Percentiles rank a stretch among this genome's conserved stretches.
Conservation (phyloP, 2,113 vertebrate genomes). For the Eupsittula cactorum region DNA sequence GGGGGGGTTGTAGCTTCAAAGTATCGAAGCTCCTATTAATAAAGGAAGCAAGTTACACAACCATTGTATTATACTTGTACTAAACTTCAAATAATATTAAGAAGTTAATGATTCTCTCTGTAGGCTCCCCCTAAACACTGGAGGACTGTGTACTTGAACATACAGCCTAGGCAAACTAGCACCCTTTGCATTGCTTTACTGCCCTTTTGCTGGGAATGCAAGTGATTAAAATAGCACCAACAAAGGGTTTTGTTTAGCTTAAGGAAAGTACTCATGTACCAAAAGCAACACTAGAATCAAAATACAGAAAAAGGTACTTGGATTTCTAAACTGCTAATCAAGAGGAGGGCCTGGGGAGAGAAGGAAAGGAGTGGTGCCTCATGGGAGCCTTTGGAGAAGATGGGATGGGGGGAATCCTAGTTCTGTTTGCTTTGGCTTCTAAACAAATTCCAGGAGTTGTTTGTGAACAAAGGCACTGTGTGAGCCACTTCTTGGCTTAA, state of each 20-base stretch:
- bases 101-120: background rate
- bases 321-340: background rate
- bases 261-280: background rate
- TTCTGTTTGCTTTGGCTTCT: background rate
- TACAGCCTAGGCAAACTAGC: background rate
- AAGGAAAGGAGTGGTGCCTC: background rate
- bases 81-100: background rate
- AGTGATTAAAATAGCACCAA: background rate
- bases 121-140: background rate
- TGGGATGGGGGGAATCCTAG: accelerated
- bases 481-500: background rate
- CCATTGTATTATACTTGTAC: background rate
- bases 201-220: background rate
- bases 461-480: background rate
- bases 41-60: background rate
- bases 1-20: background rate
- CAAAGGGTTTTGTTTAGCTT: background rate
- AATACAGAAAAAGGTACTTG: background rate
- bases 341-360: background rate
- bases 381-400: background rate
- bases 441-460: background rate
- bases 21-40: accelerated
- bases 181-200: background rate
- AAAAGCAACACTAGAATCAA: background rate
- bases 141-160: background rate